Evolutionary conservation across 2,888 invertebrate species (phyloP).

Genomic region (Branchipolynoe longqiensis): DNA sequence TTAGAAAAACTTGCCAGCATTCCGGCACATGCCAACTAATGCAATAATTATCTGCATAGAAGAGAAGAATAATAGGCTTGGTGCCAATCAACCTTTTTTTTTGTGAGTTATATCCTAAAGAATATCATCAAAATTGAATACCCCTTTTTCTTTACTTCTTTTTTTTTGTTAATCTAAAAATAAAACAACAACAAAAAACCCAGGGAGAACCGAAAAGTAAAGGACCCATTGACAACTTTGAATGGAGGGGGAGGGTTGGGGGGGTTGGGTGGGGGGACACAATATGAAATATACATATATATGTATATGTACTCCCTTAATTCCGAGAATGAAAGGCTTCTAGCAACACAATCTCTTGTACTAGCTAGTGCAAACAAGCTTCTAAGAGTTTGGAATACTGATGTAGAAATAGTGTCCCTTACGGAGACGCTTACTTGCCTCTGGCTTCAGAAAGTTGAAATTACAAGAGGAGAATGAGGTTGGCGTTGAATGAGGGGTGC

Average conservation of each 20-base stretch:
- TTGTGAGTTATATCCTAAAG: too few relatives aligned
- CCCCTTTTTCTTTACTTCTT: too few relatives aligned
- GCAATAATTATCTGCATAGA: too few relatives aligned
- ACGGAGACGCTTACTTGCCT: constrained; percentile 46
- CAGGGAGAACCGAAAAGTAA: too few relatives aligned
- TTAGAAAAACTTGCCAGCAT: background rate
- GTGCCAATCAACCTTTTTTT: too few relatives aligned
- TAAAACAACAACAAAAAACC: too few relatives aligned
- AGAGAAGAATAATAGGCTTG: too few relatives aligned
- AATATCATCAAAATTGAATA: too few relatives aligned
- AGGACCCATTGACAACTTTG: background rate
- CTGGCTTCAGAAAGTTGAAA: constrained; percentile 55
- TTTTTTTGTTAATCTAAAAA: too few relatives aligned
- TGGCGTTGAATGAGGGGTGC: too few relatives aligned
- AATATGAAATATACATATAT: background rate
- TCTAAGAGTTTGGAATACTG: constrained; percentile 44
- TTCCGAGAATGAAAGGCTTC: constrained; percentile 56
- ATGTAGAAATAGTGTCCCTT: constrained; percentile 41
- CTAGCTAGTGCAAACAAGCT: constrained; percentile 54
- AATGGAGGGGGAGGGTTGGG: too few relatives aligned
- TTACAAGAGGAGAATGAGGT: constrained; percentile 34
- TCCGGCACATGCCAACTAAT: background rate
- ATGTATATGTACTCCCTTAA: constrained; percentile 7
- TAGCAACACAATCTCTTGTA: constrained; percentile 53
- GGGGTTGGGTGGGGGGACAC: too few relatives aligned